Conservation (phyloP, 2,888 invertebrate species). For the Melieria omissa region DNA sequence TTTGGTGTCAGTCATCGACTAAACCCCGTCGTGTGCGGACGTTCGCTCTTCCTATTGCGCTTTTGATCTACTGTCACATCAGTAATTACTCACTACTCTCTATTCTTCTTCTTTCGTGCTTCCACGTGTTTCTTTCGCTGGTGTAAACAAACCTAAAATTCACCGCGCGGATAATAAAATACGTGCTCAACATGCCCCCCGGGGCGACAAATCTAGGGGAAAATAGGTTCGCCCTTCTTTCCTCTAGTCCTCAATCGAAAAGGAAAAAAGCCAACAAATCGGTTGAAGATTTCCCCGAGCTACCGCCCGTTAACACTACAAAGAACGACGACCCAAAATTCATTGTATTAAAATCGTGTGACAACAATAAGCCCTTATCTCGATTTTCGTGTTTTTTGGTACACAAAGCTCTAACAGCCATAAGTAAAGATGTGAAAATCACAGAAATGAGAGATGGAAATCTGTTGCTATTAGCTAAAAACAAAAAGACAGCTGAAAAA, state of each 20-base stretch:
- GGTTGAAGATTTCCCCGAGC: background rate
- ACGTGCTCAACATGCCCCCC: conserved; percentile 14
- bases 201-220: conserved; percentile 16
- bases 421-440: conserved; percentile 11
- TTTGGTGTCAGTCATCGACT: no score
- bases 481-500: conserved; percentile 2
- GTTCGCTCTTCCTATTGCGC: no score
- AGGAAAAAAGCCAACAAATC: conserved; percentile 6
- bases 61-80: no score
- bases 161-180: background rate
- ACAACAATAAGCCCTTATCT: conserved; percentile 6
- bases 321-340: conserved; percentile 6
- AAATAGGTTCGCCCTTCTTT: no score
- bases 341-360: conserved; percentile 3
- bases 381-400: conserved; percentile 12
- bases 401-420: background rate
- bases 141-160: no score
- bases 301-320: conserved; percentile 1
- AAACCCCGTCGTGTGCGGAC: no score
- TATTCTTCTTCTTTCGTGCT: no score
- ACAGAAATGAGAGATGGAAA: conserved; percentile 11
- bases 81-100: no score
- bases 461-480: background rate
- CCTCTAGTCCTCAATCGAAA: background rate
- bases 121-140: no score